Base-by-base conservation (phyloP, 2,797 vertebrate genomes). In the Babyrousa celebensis region DNA sequence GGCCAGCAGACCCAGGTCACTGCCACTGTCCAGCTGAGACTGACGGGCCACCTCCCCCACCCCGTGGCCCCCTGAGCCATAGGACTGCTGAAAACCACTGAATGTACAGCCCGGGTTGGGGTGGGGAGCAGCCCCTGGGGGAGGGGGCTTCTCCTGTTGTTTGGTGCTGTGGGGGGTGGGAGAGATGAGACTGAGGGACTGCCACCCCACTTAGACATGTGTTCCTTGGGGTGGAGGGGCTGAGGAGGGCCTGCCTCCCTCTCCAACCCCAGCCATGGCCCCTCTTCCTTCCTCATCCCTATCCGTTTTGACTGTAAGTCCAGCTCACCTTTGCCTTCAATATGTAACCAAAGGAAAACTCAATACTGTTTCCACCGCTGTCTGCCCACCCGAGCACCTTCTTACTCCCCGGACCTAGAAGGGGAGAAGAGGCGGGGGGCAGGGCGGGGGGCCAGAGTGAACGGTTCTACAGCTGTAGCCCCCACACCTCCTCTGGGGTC, bases 61-160 rank as follows among this genome's bases (percentile, higher is more conserved):
- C 36, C 96, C 62, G 40, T 91, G 96, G 88, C 97, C 96, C 97
- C 97, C 98, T 97, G 98, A 98, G 98, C 98, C 98, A 98, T 98
- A 98, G 94, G 97, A 98, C 98, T 98, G 98, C 98, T 98, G 98
- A 98, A 96, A 98, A 98, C 98, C 98, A 96, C 98, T 98, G 98
- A 98, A 98, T 98, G 98, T 98, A 98, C 98, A 97, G 98, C 97
- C 97, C 97, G 84, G 97, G 96, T 90, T 75, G 96, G 97, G 97
- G 97, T 96, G 97, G 97, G 97, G 97, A 90, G 97, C 80, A 40
- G 95, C 94, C 97, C 97, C 91, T 78, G 93, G 94, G 97, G 95
- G 96, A 95, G 95, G 97, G 97, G 94, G 94, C 96, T 95, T 85
- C 97, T 97, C 97, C 97, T 97, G 97, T 92, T 89, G 95, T 97